Evolutionary conservation across 2,888 invertebrate species (phyloP).

Genomic region (Oxycera nigricornis): DNA sequence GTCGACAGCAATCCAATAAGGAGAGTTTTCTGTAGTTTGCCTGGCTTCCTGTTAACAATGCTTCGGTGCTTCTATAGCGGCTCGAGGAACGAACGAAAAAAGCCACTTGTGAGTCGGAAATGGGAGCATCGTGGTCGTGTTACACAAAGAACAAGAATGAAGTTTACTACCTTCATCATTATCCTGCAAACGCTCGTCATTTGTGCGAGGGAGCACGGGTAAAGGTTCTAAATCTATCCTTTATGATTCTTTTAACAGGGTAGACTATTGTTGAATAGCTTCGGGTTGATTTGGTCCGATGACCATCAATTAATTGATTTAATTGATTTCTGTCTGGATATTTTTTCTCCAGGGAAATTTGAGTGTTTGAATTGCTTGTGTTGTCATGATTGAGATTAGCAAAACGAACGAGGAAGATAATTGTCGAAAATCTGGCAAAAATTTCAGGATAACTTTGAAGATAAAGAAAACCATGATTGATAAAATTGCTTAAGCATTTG

Average conservation of each 20-base stretch:
- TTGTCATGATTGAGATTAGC: too few species aligned
- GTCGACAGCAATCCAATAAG: conserved; percentile 4
- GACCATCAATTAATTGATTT: background rate
- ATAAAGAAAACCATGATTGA: too few species aligned
- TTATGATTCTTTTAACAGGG: too few species aligned
- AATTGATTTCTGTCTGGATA: background rate
- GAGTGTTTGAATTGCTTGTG: too few species aligned
- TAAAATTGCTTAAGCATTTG: too few species aligned
- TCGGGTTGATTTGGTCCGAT: background rate
- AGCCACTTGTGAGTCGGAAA: background rate
- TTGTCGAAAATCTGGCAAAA: too few species aligned
- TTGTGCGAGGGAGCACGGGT: too few species aligned
- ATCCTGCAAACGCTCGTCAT: background rate
- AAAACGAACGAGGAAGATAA: too few species aligned
- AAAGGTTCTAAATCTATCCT: too few species aligned
- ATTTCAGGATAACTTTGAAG: too few species aligned
- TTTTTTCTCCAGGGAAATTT: too few species aligned
- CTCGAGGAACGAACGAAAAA: background rate
- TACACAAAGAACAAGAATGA: background rate
- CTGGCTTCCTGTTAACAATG: background rate
- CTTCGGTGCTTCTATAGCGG: background rate
- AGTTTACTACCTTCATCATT: conserved; percentile 14
- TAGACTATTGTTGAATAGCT: background rate
- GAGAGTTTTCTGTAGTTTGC: background rate
- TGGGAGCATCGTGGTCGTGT: background rate